Percentiles rank a stretch among this genome's conserved stretches.
Evolutionary conservation across 2,113 vertebrate genomes (phyloP).

Genomic region (Pollachius pollachius): DNA sequence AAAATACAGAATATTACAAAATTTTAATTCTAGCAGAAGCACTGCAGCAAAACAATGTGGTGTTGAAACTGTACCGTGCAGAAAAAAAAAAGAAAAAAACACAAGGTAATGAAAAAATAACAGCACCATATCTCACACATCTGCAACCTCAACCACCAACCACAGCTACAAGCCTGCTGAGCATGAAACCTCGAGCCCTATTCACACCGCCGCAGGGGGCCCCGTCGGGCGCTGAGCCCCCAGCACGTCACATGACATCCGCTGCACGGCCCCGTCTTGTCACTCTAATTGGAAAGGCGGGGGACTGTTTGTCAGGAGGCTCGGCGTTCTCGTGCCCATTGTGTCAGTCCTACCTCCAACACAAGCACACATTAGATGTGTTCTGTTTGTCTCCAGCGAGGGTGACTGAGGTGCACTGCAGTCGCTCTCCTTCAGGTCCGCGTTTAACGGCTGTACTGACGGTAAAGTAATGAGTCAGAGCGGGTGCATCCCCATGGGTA

Average conservation of each 20-base stretch:
- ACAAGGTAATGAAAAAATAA: no score
- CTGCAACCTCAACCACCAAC: conserved; percentile 25
- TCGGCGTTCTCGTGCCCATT: conserved; percentile 45
- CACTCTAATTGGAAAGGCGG: conserved; percentile 61
- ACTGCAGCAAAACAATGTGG: no score
- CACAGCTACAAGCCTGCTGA: no score
- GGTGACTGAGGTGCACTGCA: neutral
- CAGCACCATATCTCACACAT: neutral
- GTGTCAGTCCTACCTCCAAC: conserved; percentile 57
- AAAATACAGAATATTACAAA: no score
- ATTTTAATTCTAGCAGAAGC: no score
- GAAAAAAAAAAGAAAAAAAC: no score
- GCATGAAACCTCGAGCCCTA: conserved; percentile 30
- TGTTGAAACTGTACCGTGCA: no score
- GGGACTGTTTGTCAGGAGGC: conserved; percentile 54
- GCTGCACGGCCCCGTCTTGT: conserved; percentile 38
- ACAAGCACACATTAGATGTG: neutral
- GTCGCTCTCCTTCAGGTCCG: no score
- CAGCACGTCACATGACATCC: conserved; percentile 44
- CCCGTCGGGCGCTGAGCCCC: conserved; percentile 34
- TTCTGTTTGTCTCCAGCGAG: conserved; percentile 27
- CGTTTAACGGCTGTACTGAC: no score
- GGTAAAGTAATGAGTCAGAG: no score
- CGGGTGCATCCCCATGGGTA: no score
- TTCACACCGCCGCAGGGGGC: conserved; percentile 39